Base-by-base conservation (phyloP, 2,888 invertebrate species). In the Drosophila multiciliata region DNA sequence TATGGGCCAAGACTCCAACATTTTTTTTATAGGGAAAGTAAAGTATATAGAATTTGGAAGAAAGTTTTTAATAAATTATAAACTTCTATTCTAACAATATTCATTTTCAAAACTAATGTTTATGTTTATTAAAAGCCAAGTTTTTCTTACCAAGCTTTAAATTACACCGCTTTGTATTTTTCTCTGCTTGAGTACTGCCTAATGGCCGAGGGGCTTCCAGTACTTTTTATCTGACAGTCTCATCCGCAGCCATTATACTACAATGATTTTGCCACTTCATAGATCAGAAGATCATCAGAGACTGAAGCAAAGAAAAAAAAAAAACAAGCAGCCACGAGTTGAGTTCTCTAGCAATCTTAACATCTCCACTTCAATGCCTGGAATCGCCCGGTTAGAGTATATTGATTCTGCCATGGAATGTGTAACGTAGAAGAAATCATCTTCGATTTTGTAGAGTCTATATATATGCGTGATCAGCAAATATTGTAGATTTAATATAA, bases 261-360 rank as follows among this genome's bases (percentile, higher is more conserved):
- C 88, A 82, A 73, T 64, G 64, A 80, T 80, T 85, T 82, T 83
- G 77, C 75, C 87, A 89, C 89, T 87, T 82, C 84, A 87, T 86
- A 76, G 72, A 87, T 86, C 89, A 89, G 26, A 38, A 79, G 80
- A 73, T 75, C 74, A 66, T 58, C 59, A 59, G n/a, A 55, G 33
- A 50, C 38, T 57, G 42, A 35, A 29, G 33, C 23, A 53, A 57
- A 26, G 12, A 38, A 40, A 40, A 26, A 29, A 29, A 29, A 29
- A 29, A 29, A 3, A 26, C 29, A 29, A 29, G 29, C 35, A 20
- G 23, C 15, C 7, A 15, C 23, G 45, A 45, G 23, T 45, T 45
- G 8, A 45, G 23, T 45, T 45, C 15, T 23, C 45, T 4, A 23
- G 15, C 15, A 45, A 23, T 45, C 23, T 45, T 15, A 45, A 23